A percentile compares a stretch with the other conserved stretches of the same genome.
Evolutionary conservation across 2,113 vertebrate species (phyloP).

Genomic region (Thunnus maccoyii): DNA sequence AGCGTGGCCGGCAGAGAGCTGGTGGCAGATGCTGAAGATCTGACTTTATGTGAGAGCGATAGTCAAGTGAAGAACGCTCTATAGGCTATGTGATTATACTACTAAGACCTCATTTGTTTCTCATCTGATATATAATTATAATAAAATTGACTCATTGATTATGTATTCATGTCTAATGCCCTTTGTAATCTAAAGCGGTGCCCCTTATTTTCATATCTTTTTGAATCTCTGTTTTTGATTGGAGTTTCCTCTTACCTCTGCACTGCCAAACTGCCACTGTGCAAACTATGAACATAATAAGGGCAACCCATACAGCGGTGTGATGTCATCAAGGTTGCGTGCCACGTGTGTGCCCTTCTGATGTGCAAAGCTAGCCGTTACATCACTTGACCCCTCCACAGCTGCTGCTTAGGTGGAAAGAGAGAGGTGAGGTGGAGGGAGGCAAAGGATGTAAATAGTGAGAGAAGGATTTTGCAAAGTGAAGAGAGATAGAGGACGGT

Average conservation of each 20-base stretch:
- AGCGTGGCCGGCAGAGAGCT: slow-evolving; percentile 26
- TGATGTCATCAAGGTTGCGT: slow-evolving; percentile 62
- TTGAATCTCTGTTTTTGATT: neutral
- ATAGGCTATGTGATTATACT: neutral
- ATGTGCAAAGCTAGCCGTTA: slow-evolving; percentile 55
- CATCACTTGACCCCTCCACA: slow-evolving; percentile 79
- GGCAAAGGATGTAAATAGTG: slow-evolving; percentile 68
- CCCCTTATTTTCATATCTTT: slow-evolving; percentile 13
- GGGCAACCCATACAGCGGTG: slow-evolving; percentile 17
- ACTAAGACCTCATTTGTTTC: slow-evolving; percentile 5
- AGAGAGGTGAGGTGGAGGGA: slow-evolving; percentile 46
- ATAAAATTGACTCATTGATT: slow-evolving; percentile 9
- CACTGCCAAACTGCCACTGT: slow-evolving; percentile 24
- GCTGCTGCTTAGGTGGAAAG: slow-evolving; percentile 74
- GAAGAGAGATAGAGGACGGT: slow-evolving; percentile 74
- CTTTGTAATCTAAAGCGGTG: neutral
- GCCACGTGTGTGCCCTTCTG: slow-evolving; percentile 30
- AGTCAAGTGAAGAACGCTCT: slow-evolving; percentile 20
- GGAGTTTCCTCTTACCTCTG: slow-evolving; percentile 4
- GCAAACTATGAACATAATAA: slow-evolving; percentile 31
- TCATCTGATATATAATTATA: neutral
- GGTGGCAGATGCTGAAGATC: slow-evolving; percentile 33
- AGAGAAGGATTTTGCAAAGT: slow-evolving; percentile 73
- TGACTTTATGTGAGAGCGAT: slow-evolving; percentile 30
- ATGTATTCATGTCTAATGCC: neutral